Base-by-base conservation (phyloP, 1,140 invertebrate species). In the Drosophila sp. region DNA sequence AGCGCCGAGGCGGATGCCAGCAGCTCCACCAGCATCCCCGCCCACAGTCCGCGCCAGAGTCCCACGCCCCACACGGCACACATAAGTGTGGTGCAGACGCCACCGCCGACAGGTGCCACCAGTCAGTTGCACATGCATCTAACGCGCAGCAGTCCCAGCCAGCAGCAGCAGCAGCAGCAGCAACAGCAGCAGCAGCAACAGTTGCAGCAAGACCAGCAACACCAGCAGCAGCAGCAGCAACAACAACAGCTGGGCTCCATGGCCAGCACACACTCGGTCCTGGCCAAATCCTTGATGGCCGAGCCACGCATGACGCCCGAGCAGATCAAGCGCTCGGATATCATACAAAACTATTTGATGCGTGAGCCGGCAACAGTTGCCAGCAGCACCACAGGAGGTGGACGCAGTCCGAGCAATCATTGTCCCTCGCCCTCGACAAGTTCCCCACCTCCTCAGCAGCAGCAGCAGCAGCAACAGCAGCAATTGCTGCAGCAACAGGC, bases 301-400 rank as follows among this genome's bases (percentile, higher is more conserved):
- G 96, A 96, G 0, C 97, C 97, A 0, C 93, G 96, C 40, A 96
- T 97, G 95, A 97, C 96, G 5, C 95, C 96, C 25, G 97, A 97
- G 92, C 97, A 97, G 92, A 93, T 97, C 91, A 97, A 97, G 92
- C 94, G 96, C 77, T 96, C 96, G 34, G 96, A 97, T 89, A 96
- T 97, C 67, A 97, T 97, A 78, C 96, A 97, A 91, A 97, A 96
- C 90, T 97, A 96, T 89, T 96, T 97, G 90, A 97, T 97, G 95
- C 93, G 96, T 34, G 95, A 94, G 6, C 95, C 95, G 63, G 92
- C 93, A 0, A 92, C 90, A 13, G 71, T 66, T n/a, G 80, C 74
- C 56, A 90, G 69, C 69, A 92, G 66, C 83, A 87, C 54, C 77
- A 73, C 76, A 54, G 48, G 61, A 32, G 78, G 83, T 14, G 79